A percentile compares a stretch with the other conserved stretches of the same genome.
These are phyloP conservation scores for Clarias fuscus DNA, from an alignment of 2,797 vertebrate species.

Conservation along the genomic window DNA sequence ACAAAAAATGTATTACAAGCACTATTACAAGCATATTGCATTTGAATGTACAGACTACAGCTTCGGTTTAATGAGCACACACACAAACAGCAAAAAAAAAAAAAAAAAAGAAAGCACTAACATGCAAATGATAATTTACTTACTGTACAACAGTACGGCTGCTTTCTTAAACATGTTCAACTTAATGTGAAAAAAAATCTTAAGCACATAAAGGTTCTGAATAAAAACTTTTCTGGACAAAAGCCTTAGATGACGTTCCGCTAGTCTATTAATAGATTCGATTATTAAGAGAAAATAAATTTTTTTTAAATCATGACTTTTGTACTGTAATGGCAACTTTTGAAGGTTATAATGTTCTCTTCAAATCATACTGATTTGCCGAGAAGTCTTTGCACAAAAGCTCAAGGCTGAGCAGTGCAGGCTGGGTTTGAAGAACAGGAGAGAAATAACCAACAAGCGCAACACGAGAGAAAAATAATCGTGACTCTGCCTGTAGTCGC, in stretches of 20 bases:
- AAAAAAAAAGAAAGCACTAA: background rate
- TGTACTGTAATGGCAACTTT: background rate
- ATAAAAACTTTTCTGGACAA: background rate
- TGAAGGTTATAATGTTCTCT: background rate
- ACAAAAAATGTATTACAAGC: background rate
- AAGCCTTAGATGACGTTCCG: background rate
- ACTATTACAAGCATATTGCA: background rate
- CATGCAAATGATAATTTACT: conserved; percentile 5
- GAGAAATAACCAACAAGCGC: conserved; percentile 17
- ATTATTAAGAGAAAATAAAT: background rate
- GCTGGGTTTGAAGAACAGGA: background rate
- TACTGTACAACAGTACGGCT: too few species aligned
- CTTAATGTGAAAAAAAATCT: background rate
- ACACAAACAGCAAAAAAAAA: background rate
- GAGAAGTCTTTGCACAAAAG: background rate
- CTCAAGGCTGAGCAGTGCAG: background rate
- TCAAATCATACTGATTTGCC: conserved; percentile 5
- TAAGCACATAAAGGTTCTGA: background rate
- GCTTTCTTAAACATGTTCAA: background rate
- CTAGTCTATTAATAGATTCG: background rate
- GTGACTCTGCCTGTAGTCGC: conserved; percentile 25
- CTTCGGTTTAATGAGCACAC: background rate
- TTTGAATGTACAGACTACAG: background rate
- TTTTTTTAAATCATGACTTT: background rate
- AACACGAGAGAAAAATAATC: conserved; percentile 45